These are phyloP conservation scores for Urocolius indicus DNA, from an alignment of 2,113 vertebrate species.

Conservation along the genomic window DNA sequence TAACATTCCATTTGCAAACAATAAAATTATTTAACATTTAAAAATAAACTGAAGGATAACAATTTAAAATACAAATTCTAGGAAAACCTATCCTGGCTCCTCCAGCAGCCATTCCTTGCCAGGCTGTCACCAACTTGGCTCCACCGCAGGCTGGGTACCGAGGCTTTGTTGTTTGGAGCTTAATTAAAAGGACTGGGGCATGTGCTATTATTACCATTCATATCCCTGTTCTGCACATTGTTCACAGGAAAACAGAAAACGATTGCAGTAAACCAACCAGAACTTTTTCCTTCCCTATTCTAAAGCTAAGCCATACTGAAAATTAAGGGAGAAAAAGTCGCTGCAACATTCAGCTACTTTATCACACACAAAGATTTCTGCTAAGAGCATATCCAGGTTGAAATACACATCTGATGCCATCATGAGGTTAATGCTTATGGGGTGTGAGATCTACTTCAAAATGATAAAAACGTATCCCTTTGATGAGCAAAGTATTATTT, in stretches of 20 bases:
- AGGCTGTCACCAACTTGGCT: not conserved
- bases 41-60: conserved; percentile 2
- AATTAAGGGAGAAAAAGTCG: not conserved
- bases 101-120: not conserved
- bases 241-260: conserved; percentile 24
- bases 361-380: conserved; percentile 55
- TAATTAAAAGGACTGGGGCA: not conserved
- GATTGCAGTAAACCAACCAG: not conserved
- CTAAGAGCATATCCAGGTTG: conserved; percentile 50
- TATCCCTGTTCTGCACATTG: conserved; percentile 50
- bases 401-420: conserved; percentile 27
- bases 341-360: conserved; percentile 64
- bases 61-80: not conserved
- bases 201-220: conserved; percentile 1
- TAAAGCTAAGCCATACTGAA: conserved; percentile 48
- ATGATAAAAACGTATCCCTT: conserved; percentile 27
- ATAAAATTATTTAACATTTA: conserved; percentile 1
- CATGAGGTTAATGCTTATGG: conserved; percentile 39
- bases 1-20: conserved; percentile 44
- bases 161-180: not conserved
- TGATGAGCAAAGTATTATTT: not conserved
- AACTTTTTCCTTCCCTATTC: conserved; percentile 30
- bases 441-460: not conserved
- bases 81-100: not conserved
- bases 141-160: fast-evolving